Evolutionary conservation across 2,888 invertebrate species (phyloP), one percentile per base, ranked within the genome.

Genomic region (Morpho deidamia): DNA sequence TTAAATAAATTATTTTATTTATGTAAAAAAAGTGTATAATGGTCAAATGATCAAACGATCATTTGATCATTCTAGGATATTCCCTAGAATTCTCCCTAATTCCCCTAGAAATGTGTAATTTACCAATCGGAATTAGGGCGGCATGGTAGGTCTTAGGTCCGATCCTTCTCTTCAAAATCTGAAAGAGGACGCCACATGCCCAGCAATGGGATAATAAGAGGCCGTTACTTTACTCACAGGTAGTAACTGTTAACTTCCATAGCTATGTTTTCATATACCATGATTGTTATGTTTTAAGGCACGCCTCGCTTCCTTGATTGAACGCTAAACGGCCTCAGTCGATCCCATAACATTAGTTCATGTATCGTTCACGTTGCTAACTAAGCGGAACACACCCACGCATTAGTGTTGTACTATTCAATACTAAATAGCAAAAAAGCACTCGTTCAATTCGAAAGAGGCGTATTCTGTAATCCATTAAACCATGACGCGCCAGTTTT

Each of bases 391-490:
- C 50, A 44, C 45, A 49, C 56, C 53, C 44, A 53, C 48, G 33
- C 44, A 48, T 53, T 53, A 53, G 42, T 33, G 44, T 12, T 23
- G 45, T 50, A 34, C 48, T 44, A 52, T 23, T 49, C 39, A 32
- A 45, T 46, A 41, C 38, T 11, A 42, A 42, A 38, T 50, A 50
- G 74, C 68, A 79, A 81, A 81, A 81, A 74, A 67, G 59, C 63
- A 64, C 64, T 66, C 65, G 70, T 70, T 70, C 69, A 71, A 81
- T 81, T 75, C 72, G 70, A 75, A 81, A 76, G 73, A 69, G 76
- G 70, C 75, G 78, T 76, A 73, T 78, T 79, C 77, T 76, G 79
- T 83, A 80, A 81, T 77, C 78, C 76, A 83, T 84, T 80, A 78
- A 69, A 72, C 69, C 72, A 61, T 70, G 71, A 67, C 72, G 72